Conservation (phyloP, 2,797 vertebrate species). For the Dicrostonyx torquatus region DNA sequence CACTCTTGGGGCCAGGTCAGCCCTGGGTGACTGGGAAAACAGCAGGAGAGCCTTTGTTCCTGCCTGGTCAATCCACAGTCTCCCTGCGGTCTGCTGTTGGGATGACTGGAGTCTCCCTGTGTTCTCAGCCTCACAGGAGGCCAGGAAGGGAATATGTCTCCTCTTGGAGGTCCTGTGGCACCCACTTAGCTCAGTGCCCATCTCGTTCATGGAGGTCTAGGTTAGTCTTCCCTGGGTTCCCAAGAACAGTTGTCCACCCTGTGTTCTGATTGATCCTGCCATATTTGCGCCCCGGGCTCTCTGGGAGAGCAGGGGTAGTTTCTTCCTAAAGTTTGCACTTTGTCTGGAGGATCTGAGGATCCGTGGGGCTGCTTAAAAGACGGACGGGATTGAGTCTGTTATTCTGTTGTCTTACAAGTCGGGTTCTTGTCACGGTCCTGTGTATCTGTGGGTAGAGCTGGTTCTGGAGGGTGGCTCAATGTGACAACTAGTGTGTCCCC, state of each 20-base stretch:
- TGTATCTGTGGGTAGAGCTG: conserved; percentile 72
- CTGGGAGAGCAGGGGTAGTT: conserved; percentile 75
- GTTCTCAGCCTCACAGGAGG: not conserved
- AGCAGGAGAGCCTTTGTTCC: too few relatives aligned
- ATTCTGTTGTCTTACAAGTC: conserved; percentile 55
- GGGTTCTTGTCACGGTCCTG: conserved; percentile 37
- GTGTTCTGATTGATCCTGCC: conserved; percentile 61
- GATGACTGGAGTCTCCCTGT: not conserved
- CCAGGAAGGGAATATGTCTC: not conserved
- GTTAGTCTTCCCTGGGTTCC: not conserved
- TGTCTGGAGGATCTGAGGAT: conserved; percentile 76
- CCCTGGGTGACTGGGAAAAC: not conserved
- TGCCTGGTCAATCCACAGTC: not conserved
- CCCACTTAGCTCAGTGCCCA: fast-evolving
- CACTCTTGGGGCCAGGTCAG: not conserved
- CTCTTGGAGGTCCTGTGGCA: not conserved
- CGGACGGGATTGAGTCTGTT: conserved; percentile 71
- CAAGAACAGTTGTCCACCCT: not conserved
- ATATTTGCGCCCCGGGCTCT: conserved; percentile 69
- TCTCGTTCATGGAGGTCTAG: not conserved
- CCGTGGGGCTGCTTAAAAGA: conserved; percentile 68
- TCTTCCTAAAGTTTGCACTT: conserved; percentile 83
- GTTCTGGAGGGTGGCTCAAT: conserved; percentile 58
- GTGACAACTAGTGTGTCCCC: conserved; percentile 65
- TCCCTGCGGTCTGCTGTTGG: not conserved